Percentiles rank a stretch among this genome's conserved stretches.
These are phyloP conservation scores for Acestrorhynchus altus DNA, from an alignment of 2,797 vertebrate genomes.

Conservation along the genomic window DNA sequence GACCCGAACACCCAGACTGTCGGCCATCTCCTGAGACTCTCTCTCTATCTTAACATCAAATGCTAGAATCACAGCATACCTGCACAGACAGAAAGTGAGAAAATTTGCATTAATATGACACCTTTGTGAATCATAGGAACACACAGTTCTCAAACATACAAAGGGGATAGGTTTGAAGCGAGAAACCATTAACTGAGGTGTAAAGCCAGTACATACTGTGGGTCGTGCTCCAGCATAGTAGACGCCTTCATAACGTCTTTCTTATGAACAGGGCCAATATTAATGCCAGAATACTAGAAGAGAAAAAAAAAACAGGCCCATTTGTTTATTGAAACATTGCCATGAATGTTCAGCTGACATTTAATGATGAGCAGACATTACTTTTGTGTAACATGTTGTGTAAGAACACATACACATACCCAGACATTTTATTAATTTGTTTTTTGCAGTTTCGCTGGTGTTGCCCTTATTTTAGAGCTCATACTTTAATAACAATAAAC, in stretches of 20 bases:
- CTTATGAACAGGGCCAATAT: conserved; percentile 97
- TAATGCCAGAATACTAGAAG: conserved; percentile 94
- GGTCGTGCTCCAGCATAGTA: conserved; percentile 95
- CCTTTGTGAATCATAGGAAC: no score
- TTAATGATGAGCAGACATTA: no score
- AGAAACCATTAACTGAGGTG: background rate
- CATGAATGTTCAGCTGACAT: no score
- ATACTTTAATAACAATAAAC: no score
- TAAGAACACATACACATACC: no score
- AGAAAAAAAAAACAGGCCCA: background rate
- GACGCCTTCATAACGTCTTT: conserved; percentile 98
- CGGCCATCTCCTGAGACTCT: conserved; percentile 97
- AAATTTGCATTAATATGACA: no score
- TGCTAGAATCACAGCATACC: conserved; percentile 93
- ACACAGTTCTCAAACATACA: no score
- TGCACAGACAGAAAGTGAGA: conserved; percentile 59
- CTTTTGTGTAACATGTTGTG: no score
- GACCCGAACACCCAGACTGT: conserved; percentile 91
- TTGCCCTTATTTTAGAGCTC: no score
- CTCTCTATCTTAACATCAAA: conserved; percentile 96
- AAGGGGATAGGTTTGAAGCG: background rate
- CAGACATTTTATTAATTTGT: no score
- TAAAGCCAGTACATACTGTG: conserved; percentile 80
- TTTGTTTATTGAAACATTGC: no score
- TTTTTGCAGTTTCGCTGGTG: no score